Evolutionary conservation across 2,888 invertebrate species (phyloP), one percentile per base, ranked within the genome.

Genomic region (Drosophila parthenogenetica): DNA sequence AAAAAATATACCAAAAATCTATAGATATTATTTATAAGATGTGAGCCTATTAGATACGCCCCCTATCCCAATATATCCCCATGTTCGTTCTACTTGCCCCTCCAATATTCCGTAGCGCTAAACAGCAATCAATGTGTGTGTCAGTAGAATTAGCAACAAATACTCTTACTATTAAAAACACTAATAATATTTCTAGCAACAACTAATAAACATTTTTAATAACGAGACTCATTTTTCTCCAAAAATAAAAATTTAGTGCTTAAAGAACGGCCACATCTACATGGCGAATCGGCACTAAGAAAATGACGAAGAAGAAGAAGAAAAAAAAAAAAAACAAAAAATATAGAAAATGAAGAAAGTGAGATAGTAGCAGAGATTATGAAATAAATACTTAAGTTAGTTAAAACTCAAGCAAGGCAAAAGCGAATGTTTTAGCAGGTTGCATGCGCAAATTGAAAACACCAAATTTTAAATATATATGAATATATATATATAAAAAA

Each of bases 391-490:
- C 59, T 69, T 64, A 60, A 63, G 55, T 59, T 73, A 75, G 61
- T 68, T 59, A 73, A 60, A 64, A 54, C 59, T 42, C 42, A 59
- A 68, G 25, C 32, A 37, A 54, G 22, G 49, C 25, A 51, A 51
- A 29, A 43, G 42, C 69, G 60, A 65, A 66, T 57, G 48, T 64
- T 63, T 73, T 73, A 51, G 55, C 45, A 73, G 73, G 76, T 76
- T 73, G 76, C 76, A 66, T 55, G 69, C 49, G 71, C 58, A 81
- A 83, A 77, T 70, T 74, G 75, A 82, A 85, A 83, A 86, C 86
- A 83, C 82, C 82, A 83, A 83, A 83, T 85, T 84, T 82, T 85
- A 80, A 72, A 70, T 53, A 69, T 59, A 81, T 64, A 77, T 72
- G 68, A 61, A 48, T 29, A 58, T 45, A 64, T 64, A 77, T 55